Base-by-base conservation (phyloP, 2,113 vertebrate genomes). In the Lycocorax pyrrhopterus region DNA sequence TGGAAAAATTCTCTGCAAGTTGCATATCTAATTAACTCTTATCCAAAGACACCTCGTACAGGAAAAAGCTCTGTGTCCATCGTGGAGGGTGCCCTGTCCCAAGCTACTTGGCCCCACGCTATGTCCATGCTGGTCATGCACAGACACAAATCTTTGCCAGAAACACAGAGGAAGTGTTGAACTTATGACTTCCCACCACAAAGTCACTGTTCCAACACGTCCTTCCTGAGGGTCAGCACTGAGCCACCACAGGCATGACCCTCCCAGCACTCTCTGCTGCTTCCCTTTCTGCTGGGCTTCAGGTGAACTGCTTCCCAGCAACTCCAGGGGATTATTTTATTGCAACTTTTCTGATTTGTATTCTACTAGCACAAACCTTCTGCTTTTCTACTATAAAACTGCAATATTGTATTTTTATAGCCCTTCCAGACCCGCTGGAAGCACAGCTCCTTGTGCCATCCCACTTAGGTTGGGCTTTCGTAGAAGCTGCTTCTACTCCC, bases 221-320 rank as follows among this genome's bases (percentile, higher is more conserved):
- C 78, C 75, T 82, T 93, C 55, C 77, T n/a, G 49, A 25, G 1
- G 3, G 75, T n/a, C 58, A n/a, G 72, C 0, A 0, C 47, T 12
- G 15, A 76, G 7, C 32, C 0, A 0, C 52, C 2, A 0, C 0
- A 0, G 68, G 19, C 68, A 60, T 0, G 1, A 63, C 44, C 67
- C 49, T 68, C 27, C 25, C 4, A 3, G 14, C 8, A 8, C 10
- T 14, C 49, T 52, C 46, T 27, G 43, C 86, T 82, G 37, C 47
- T 56, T 62, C 71, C 49, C 1, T 1, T 64, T 56, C 47, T 59
- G 5, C 30, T 37, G 35, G 1, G 4, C 30, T 76, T 55, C 2
- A 4, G 30, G 13, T 55, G 47, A 91, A 46, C 26, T 20, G 4
- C 15, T 56, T 17, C 19, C 30, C 16, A 86, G 23, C 33, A 64